Evolutionary conservation across 2,113 vertebrate genomes (phyloP).

Genomic region (Pontoporia blainvillei): DNA sequence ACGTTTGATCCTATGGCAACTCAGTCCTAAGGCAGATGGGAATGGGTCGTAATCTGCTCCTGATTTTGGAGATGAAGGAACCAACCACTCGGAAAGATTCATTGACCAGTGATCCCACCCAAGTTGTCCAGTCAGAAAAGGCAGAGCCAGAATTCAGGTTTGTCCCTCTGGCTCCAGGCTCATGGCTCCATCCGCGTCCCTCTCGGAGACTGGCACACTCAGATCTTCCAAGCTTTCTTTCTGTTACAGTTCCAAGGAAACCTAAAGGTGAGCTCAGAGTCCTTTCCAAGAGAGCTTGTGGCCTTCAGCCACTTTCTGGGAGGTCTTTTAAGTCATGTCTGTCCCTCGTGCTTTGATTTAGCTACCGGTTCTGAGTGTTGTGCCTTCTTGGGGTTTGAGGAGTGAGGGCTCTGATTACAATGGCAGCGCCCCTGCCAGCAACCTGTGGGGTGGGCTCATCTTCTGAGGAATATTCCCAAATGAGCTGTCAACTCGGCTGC

Average conservation of each 20-base stretch:
- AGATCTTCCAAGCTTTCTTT: neutral
- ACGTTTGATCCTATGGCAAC: neutral
- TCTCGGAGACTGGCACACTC: neutral
- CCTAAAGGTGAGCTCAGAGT: neutral
- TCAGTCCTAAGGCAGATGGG: neutral
- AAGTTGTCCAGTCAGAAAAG: neutral
- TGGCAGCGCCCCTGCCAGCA: neutral
- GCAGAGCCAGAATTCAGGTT: neutral
- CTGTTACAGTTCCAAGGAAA: neutral
- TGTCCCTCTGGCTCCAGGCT: neutral
- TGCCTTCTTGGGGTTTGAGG: neutral
- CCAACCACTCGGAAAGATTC: neutral
- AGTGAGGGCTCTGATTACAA: neutral
- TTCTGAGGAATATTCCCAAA: neutral
- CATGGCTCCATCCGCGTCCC: neutral
- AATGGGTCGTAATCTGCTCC: neutral
- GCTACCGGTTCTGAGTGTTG: neutral
- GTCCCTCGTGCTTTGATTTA: constrained; percentile 23
- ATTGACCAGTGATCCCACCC: neutral
- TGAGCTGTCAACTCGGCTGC: neutral
- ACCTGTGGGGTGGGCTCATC: neutral
- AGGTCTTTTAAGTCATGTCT: constrained; percentile 53
- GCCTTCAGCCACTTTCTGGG: constrained; percentile 42
- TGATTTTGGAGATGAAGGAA: constrained; percentile 19
- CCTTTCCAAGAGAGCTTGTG: neutral